These are phyloP conservation scores for Peromyscus attwateri DNA, from an alignment of 2,797 vertebrate genomes.

Conservation along the genomic window DNA sequence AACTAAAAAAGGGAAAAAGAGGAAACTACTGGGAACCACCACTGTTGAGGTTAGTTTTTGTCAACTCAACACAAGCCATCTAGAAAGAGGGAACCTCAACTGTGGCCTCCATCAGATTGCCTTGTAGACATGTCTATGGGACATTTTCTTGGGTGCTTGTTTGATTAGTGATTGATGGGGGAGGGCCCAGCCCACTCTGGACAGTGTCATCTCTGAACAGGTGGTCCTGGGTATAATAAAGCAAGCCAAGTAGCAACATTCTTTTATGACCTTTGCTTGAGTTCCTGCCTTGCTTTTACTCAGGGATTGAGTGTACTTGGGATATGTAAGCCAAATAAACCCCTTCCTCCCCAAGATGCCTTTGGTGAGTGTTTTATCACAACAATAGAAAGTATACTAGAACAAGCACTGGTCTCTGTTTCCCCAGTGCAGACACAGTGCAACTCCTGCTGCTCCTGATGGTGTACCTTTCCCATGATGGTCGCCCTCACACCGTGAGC, in stretches of 20 bases:
- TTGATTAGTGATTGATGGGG: neutral
- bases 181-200: no score
- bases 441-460: neutral
- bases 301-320: neutral
- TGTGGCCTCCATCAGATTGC: neutral
- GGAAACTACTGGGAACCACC: neutral
- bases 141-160: neutral
- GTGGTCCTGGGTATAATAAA: neutral
- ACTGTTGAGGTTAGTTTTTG: neutral
- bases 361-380: neutral
- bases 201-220: neutral
- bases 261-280: no score
- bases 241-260: no score
- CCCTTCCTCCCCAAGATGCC: neutral
- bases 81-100: neutral
- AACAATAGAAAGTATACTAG: neutral
- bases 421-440: neutral
- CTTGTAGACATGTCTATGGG: neutral
- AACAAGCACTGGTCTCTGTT: neutral
- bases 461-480: neutral
- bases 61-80: neutral
- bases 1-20: neutral
- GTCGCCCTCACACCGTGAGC: neutral
- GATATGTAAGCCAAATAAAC: neutral
- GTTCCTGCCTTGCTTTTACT: neutral